phyloP scores from a whole-genome alignment of 2,888 invertebrate species.

The Shargacucullia verbasci region DNA sequence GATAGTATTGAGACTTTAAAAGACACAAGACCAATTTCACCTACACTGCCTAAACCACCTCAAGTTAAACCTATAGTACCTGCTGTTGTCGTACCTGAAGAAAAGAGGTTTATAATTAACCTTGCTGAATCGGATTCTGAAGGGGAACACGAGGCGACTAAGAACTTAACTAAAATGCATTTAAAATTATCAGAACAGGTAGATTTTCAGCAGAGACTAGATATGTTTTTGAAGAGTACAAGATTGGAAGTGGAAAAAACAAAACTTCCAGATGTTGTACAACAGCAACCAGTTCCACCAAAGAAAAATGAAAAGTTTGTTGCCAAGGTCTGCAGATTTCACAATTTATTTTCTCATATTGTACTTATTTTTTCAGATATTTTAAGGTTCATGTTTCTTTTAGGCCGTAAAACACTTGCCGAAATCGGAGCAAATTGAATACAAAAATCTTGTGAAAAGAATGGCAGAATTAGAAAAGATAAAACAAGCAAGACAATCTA shows the following conservation, averaged over 20 bases:
- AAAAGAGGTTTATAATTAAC: slow-evolving; percentile 82
- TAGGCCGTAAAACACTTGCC: slow-evolving; percentile 84
- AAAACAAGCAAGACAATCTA: slow-evolving; percentile 78
- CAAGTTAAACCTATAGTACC: slow-evolving; percentile 39
- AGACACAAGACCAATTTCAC: slow-evolving; percentile 35
- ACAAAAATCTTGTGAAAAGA: slow-evolving; percentile 82
- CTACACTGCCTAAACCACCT: slow-evolving; percentile 32
- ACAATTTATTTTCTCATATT: slow-evolving; percentile 4
- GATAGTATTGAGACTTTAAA: slow-evolving; percentile 57
- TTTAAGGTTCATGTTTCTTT: slow-evolving; percentile 58
- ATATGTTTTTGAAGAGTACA: slow-evolving; percentile 81
- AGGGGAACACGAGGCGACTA: slow-evolving; percentile 86
- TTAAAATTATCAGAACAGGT: slow-evolving; percentile 79
- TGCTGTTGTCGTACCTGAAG: slow-evolving; percentile 62
- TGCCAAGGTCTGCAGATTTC: slow-evolving; percentile 75
- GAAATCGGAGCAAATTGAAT: slow-evolving; percentile 85
- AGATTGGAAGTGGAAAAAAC: slow-evolving; percentile 80
- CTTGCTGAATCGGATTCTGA: slow-evolving; percentile 85
- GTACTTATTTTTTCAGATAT: slow-evolving; percentile 25
- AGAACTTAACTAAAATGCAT: slow-evolving; percentile 87
- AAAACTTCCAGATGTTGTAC: slow-evolving; percentile 72
- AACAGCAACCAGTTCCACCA: slow-evolving; percentile 59
- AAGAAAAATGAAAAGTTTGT: slow-evolving; percentile 78
- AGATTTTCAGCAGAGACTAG: slow-evolving; percentile 84
- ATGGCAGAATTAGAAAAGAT: slow-evolving; percentile 86